These are phyloP conservation scores for Malacoctenus gilli DNA, from an alignment of 2,797 vertebrate genomes.

Conservation along the genomic window DNA sequence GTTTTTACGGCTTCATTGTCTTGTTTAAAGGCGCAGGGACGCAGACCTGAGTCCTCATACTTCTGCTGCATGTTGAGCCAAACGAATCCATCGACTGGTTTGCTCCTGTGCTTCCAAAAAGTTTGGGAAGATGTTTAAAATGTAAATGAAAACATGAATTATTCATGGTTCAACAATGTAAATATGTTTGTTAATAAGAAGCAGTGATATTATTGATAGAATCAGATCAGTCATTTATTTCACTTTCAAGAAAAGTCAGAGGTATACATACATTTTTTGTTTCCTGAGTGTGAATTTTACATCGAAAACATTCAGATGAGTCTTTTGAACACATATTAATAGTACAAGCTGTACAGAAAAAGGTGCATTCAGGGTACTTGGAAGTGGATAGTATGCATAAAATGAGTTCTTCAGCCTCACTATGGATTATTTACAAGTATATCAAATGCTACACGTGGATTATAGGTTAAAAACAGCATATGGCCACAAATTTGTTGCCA, in stretches of 20 bases:
- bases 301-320: background rate
- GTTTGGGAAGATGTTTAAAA: no score
- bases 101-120: no score
- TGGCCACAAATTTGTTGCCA: no score
- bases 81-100: background rate
- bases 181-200: no score
- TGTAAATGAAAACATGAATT: no score
- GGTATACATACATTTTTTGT: no score
- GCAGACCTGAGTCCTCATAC: constrained; percentile 11
- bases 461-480: background rate
- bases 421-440: background rate
- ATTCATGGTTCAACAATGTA: no score
- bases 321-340: background rate
- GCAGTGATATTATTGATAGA: no score
- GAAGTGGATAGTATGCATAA: background rate
- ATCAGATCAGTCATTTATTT: no score
- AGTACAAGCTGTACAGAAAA: background rate
- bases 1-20: constrained; percentile 63
- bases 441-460: background rate
- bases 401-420: no score
- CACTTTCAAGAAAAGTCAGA: no score
- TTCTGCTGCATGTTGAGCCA: background rate
- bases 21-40: constrained; percentile 68
- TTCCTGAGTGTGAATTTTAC: background rate
- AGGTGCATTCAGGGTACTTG: background rate